Conservation (phyloP, 2,113 vertebrate genomes). For the Salvelinus namaycush region DNA sequence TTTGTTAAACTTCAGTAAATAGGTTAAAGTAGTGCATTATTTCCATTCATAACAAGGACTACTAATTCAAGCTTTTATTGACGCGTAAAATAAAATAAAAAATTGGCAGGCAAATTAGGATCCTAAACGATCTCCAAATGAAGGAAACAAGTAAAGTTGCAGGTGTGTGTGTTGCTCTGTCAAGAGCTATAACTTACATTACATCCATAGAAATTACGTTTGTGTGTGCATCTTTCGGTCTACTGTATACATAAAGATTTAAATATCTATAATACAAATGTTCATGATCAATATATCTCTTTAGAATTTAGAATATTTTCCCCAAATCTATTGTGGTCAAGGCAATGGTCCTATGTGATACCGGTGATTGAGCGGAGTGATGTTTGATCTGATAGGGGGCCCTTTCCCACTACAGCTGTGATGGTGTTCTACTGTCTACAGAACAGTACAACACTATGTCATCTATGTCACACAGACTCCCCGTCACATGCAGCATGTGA, state of each 20-base stretch:
- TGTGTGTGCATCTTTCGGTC: background rate
- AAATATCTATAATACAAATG: background rate
- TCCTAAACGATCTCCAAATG: slow-evolving; percentile 18
- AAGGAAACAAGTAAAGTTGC: slow-evolving; percentile 1
- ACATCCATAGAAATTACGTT: background rate
- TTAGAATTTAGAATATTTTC: too few species aligned
- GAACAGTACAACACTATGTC: too few species aligned
- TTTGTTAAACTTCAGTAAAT: slow-evolving; percentile 53
- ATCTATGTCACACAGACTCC: too few species aligned
- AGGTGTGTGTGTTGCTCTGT: background rate
- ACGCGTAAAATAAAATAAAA: slow-evolving; percentile 9
- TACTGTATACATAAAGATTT: background rate
- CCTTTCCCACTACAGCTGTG: too few species aligned
- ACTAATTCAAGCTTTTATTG: slow-evolving; percentile 7
- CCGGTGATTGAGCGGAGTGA: too few species aligned
- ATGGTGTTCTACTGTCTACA: too few species aligned
- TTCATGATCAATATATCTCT: background rate
- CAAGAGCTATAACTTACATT: background rate
- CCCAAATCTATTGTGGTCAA: too few species aligned
- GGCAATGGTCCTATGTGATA: too few species aligned
- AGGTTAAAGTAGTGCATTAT: slow-evolving; percentile 65
- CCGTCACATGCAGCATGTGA: too few species aligned
- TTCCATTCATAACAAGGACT: slow-evolving; percentile 52
- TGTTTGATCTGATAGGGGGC: too few species aligned
- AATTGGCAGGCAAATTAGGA: slow-evolving; percentile 51